These are phyloP conservation scores for Drosophila sproati DNA, from an alignment of 1,140 invertebrate species.

Conservation along the genomic window DNA sequence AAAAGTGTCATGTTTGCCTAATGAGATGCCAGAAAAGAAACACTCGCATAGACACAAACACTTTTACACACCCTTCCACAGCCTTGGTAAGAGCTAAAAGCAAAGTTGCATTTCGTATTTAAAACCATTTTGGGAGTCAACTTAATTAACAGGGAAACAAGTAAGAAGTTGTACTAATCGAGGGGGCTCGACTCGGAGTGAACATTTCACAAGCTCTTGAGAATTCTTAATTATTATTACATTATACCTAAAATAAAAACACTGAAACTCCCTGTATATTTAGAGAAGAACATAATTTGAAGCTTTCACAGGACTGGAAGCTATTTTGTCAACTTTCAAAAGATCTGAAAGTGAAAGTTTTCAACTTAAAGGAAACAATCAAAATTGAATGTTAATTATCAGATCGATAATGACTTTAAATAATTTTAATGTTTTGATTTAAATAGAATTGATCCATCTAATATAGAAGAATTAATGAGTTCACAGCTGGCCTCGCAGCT, in stretches of 20 bases:
- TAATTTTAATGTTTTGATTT: no score
- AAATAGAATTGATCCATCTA: no score
- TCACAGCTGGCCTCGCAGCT: no score
- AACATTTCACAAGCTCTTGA: neutral
- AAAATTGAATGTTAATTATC: no score
- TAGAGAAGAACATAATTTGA: neutral
- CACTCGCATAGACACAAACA: neutral
- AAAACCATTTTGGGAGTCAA: conserved; percentile 17
- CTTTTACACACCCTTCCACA: neutral
- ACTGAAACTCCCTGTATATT: neutral
- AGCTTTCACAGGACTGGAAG: neutral
- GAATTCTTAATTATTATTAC: neutral
- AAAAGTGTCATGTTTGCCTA: conserved; percentile 49
- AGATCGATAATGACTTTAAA: no score
- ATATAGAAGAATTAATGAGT: no score
- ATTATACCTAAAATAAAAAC: neutral
- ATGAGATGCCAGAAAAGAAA: conserved; percentile 26
- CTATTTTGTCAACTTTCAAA: no score
- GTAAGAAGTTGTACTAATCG: conserved; percentile 3
- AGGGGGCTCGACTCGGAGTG: neutral
- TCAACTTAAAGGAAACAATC: no score
- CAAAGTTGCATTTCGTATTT: conserved; percentile 12
- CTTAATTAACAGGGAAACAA: conserved; percentile 29
- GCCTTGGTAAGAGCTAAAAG: neutral
- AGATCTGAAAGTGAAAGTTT: no score